Base-by-base conservation (phyloP, 2,797 vertebrate species). In the Dipus sagitta region DNA sequence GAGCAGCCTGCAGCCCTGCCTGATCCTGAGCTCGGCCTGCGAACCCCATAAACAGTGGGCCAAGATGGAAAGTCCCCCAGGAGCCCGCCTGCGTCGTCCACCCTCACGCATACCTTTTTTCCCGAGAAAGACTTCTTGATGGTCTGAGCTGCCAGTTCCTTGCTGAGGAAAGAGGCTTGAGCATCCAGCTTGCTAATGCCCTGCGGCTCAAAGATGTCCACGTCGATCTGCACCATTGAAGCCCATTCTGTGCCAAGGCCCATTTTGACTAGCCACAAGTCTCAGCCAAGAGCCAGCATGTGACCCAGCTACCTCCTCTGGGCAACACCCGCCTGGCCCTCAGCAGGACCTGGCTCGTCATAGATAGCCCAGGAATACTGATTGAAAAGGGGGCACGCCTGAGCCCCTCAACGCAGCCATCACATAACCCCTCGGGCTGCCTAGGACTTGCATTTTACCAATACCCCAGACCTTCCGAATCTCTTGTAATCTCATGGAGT, bases 201-300 rank as follows among this genome's bases (percentile, higher is more conserved):
- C 80, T 98, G 98, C 10, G 98, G 98, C 96, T 99, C 99, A 95
- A 98, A 98, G 94, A 99, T 98, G 92, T 99, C 98, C 95, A 98
- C 94, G 23, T 98, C 97, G 54, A 99, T 99, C 98, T 99, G 97
- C 68, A 75, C 64, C 81, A 95, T 87, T 70, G 67, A 95, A 96
- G 42, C 23, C 89, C 81, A 38, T 70, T 65, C 52, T 94, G 54
- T 32, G 52, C 34, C 64, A 75, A 26, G 23, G 60, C 18, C 90
- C 85, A 58, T 23, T 75, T 75, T 28, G 74, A 26, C 70, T 86
- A 62, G 65, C 67, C 94, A 30, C 67, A 84, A 81, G 62, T 32
- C 68, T 91, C 67, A 88, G 34, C 75, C 82, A 47, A 75, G 47
- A 90, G 54, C 42, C 54, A 88, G 13, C 4, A 12, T 47, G 23